These are phyloP conservation scores for Nannoperca australis DNA, from an alignment of 2,797 vertebrate species.

Conservation along the genomic window DNA sequence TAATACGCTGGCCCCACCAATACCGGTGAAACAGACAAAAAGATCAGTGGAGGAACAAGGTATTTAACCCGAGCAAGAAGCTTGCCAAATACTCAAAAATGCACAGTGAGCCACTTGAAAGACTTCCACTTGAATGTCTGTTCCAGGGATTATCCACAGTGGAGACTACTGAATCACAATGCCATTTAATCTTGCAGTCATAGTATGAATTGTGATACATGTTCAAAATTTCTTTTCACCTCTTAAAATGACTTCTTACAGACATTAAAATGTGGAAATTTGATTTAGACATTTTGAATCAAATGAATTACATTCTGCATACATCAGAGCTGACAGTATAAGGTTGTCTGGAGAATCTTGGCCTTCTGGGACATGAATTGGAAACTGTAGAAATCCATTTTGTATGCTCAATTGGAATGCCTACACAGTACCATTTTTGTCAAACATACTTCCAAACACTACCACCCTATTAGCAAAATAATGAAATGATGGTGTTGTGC, in stretches of 20 bases:
- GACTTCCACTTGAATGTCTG: constrained; percentile 13
- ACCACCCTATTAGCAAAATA: background rate
- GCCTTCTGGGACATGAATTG: background rate
- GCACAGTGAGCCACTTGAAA: constrained; percentile 43
- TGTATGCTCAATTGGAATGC: background rate
- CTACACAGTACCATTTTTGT: background rate
- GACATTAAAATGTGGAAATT: background rate
- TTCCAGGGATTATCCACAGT: constrained; percentile 41
- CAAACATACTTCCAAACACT: background rate
- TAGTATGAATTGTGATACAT: constrained; percentile 4
- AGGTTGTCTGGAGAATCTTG: background rate
- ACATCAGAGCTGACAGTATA: background rate
- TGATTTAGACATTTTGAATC: background rate
- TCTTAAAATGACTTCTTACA: background rate
- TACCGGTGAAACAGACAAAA: constrained; percentile 59
- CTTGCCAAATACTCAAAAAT: constrained; percentile 54
- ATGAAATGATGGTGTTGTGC: background rate
- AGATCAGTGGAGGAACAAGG: constrained; percentile 68
- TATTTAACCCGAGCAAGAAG: constrained; percentile 61
- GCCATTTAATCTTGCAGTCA: constrained; percentile 1
- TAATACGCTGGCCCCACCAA: constrained; percentile 35
- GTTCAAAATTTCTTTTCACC: background rate
- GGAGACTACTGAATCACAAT: constrained; percentile 17
- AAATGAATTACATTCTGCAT: background rate
- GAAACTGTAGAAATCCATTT: background rate